phyloP scores from a whole-genome alignment of 2,797 vertebrate species.

The Corythornis leucogaster region DNA sequence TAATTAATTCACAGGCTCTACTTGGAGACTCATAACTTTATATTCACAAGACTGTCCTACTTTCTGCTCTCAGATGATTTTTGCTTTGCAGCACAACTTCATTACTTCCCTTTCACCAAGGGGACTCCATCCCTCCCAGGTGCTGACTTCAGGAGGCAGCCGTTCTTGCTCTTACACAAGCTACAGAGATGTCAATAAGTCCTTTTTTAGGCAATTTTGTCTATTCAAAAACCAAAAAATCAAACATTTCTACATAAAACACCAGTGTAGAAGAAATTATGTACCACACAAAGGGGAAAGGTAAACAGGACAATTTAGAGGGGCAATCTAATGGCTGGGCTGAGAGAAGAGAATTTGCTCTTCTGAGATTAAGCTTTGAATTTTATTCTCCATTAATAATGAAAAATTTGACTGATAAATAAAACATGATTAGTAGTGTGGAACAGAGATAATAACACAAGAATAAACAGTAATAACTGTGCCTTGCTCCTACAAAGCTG shows the following conservation, averaged over 20 bases:
- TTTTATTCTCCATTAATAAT: conserved; percentile 43
- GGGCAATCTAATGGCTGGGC: not conserved
- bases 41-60: conserved; percentile 45
- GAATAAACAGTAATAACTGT: not conserved
- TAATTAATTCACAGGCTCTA: conserved; percentile 39
- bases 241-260: not conserved
- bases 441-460: conserved; percentile 12
- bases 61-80: conserved; percentile 33
- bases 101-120: not conserved
- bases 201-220: not conserved
- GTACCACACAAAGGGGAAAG: not conserved
- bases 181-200: not conserved
- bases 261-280: not conserved
- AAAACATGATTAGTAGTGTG: conserved; percentile 11
- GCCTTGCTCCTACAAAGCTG: not conserved
- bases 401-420: conserved; percentile 31
- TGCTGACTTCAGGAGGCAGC: not conserved
- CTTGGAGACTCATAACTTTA: not conserved
- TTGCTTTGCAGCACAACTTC: not conserved
- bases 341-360: not conserved
- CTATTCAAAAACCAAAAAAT: not conserved
- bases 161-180: not conserved
- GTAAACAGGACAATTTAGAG: conserved; percentile 11
- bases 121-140: not conserved
- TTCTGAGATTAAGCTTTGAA: conserved; percentile 39